Conservation (phyloP, 2,113 vertebrate species). For the Tiliqua scincoides region DNA sequence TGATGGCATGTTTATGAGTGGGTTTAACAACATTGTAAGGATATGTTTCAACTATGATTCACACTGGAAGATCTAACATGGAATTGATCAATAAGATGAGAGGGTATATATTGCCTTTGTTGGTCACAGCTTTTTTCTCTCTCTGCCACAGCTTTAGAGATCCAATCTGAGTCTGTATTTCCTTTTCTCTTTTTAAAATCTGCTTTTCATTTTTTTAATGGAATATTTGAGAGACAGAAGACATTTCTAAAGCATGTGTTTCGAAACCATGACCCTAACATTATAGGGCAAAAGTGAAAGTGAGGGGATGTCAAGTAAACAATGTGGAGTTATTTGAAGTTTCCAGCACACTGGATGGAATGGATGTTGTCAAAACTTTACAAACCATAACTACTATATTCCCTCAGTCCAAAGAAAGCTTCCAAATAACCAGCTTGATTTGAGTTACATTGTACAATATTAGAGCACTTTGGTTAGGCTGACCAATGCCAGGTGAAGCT, state of each 20-base stretch:
- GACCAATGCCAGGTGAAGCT: too few species aligned
- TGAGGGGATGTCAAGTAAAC: slow-evolving; percentile 17
- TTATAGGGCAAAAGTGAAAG: slow-evolving; percentile 8
- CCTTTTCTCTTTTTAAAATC: neutral
- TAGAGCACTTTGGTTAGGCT: too few species aligned
- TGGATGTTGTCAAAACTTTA: neutral
- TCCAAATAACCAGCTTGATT: neutral
- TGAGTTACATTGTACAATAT: too few species aligned
- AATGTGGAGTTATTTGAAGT: slow-evolving; percentile 34
- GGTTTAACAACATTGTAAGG: slow-evolving; percentile 47
- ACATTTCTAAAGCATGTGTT: neutral
- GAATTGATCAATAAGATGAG: slow-evolving; percentile 64
- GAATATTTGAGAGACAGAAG: neutral
- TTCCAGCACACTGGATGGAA: neutral
- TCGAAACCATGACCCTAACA: slow-evolving; percentile 18
- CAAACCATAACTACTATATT: neutral
- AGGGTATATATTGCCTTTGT: slow-evolving; percentile 52
- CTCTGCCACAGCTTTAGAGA: slow-evolving; percentile 39
- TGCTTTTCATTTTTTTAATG: neutral
- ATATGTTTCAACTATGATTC: slow-evolving; percentile 61
- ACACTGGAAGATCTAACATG: slow-evolving; percentile 61
- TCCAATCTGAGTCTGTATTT: too few species aligned
- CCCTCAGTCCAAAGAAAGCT: neutral
- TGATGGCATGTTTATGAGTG: slow-evolving; percentile 19
- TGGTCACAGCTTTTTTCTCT: slow-evolving; percentile 54